A percentile compares a stretch with the other conserved stretches of the same genome.
Evolutionary conservation across 2,888 invertebrate species (phyloP).

Genomic region (Zeuzera pyrina): DNA sequence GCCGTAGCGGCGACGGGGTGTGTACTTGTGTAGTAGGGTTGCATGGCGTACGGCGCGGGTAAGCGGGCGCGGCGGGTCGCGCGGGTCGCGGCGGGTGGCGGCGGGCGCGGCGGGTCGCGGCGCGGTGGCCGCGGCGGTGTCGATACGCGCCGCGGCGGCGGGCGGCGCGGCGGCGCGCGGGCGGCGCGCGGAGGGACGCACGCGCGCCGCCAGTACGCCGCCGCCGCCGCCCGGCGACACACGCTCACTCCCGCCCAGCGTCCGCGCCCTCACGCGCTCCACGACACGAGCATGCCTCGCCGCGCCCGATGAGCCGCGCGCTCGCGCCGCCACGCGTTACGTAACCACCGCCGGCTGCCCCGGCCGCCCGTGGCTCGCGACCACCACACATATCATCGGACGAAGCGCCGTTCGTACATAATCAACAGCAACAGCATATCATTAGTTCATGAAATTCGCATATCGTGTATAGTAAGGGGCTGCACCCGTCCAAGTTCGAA

Average conservation of each 20-base stretch:
- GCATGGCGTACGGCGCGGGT: constrained; percentile 21
- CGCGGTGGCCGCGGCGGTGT: constrained; percentile 61
- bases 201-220: constrained; percentile 50
- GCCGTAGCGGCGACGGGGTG: constrained; percentile 15
- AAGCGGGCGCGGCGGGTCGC: constrained; percentile 28
- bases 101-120: constrained; percentile 31
- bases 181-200: constrained; percentile 31
- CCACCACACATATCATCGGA: constrained; percentile 30
- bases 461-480: constrained; percentile 23
- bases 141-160: constrained; percentile 44
- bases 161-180: constrained; percentile 19
- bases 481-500: constrained; percentile 20
- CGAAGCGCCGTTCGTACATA: constrained; percentile 11
- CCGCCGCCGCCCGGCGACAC: constrained; percentile 44
- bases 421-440: constrained; percentile 12
- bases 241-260: constrained; percentile 36
- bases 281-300: constrained; percentile 53
- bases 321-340: constrained; percentile 51
- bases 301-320: constrained; percentile 54
- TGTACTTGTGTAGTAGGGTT: constrained; percentile 15
- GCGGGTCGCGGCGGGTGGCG: constrained; percentile 23
- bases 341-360: constrained; percentile 30
- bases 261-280: constrained; percentile 51
- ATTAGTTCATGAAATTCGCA: constrained; percentile 17
- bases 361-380: constrained; percentile 14